A percentile compares a stretch with the other conserved stretches of the same genome.
Evolutionary conservation across 2,888 invertebrate species (phyloP).

Genomic region (Timema podura): DNA sequence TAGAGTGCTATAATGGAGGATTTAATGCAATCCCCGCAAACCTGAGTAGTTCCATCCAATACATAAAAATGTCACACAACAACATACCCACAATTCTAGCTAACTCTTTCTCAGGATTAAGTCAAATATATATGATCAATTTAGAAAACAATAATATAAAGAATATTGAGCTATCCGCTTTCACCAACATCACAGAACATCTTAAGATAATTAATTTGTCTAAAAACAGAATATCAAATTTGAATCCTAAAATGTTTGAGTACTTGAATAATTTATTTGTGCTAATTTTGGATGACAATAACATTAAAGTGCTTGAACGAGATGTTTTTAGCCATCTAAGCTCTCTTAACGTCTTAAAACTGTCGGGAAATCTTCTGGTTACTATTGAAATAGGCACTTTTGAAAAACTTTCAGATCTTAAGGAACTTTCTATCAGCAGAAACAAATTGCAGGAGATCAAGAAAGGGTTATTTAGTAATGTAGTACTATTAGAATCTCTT

Average conservation of each 20-base stretch:
- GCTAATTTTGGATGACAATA: slow-evolving; percentile 6
- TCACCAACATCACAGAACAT: background rate
- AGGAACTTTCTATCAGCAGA: background rate
- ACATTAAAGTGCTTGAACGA: background rate
- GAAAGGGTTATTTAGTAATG: background rate
- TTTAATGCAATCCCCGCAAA: too few relatives aligned
- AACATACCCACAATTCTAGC: background rate
- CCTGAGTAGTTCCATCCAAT: too few relatives aligned
- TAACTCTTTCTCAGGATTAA: background rate
- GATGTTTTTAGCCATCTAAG: background rate
- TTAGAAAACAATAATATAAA: background rate
- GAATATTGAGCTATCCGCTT: background rate
- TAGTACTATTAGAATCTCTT: background rate
- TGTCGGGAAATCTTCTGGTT: background rate
- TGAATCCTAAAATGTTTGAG: background rate
- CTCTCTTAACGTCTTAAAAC: too few relatives aligned
- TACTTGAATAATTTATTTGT: background rate
- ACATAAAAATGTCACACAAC: slow-evolving; percentile 8
- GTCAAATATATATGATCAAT: background rate
- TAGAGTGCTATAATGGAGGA: too few relatives aligned
- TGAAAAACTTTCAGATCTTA: background rate
- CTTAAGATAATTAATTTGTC: background rate
- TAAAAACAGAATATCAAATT: background rate
- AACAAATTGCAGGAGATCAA: slow-evolving; percentile 8
- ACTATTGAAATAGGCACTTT: background rate